These are phyloP conservation scores for Lithophane socia DNA, from an alignment of 2,888 invertebrate species.

Conservation along the genomic window DNA sequence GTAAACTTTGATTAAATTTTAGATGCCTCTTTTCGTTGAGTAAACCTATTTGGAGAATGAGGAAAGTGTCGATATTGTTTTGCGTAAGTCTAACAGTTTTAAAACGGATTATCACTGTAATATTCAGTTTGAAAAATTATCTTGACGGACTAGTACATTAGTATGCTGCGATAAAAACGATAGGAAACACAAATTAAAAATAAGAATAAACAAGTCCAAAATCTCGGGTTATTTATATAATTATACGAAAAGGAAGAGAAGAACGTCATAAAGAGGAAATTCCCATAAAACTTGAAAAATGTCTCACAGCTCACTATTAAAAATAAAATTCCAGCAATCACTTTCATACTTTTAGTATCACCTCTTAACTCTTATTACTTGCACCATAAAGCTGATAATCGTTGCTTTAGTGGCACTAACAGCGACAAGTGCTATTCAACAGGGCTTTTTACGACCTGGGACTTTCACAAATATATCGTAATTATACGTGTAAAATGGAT, in stretches of 20 bases:
- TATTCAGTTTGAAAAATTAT: not conserved
- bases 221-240: not conserved
- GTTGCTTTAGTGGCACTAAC: constrained; percentile 78
- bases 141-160: too few species aligned
- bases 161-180: too few species aligned
- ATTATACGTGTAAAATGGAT: constrained; percentile 76
- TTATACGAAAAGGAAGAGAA: not conserved
- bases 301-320: constrained; percentile 40
- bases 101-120: not conserved
- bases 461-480: constrained; percentile 77
- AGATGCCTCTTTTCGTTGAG: constrained; percentile 31
- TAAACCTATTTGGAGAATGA: not conserved
- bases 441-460: constrained; percentile 75
- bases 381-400: constrained; percentile 75
- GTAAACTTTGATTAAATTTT: constrained; percentile 60
- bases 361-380: constrained; percentile 66
- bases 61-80: constrained; percentile 6
- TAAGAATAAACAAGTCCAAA: not conserved
- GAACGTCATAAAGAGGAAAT: not conserved
- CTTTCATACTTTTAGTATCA: constrained; percentile 54
- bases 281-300: constrained; percentile 21
- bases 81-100: not conserved
- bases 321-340: constrained; percentile 43
- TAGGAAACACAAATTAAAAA: not conserved
- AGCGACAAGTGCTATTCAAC: constrained; percentile 77